phyloP scores from a whole-genome alignment of 2,113 vertebrate species.

The Reinhardtius hippoglossoides region DNA sequence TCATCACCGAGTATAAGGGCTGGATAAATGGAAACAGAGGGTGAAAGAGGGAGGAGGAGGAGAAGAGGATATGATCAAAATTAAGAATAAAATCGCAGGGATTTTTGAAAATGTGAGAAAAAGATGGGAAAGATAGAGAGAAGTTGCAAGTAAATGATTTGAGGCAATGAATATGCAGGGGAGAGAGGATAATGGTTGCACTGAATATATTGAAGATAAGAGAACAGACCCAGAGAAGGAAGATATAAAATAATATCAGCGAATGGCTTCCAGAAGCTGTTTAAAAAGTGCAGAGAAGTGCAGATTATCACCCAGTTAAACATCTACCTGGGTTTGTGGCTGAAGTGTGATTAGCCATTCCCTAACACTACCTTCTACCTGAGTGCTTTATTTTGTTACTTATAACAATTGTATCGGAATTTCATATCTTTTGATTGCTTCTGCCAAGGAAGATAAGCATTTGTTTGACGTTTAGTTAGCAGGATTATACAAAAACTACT shows the following conservation, averaged over 20 bases:
- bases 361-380: too few relatives aligned
- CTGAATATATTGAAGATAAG: background rate
- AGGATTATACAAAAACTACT: too few relatives aligned
- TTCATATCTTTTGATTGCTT: too few relatives aligned
- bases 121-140: background rate
- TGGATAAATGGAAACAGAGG: constrained; percentile 38
- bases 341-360: constrained; percentile 10
- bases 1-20: constrained; percentile 49
- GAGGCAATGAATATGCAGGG: background rate
- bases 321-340: too few relatives aligned
- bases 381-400: too few relatives aligned
- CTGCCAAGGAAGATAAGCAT: too few relatives aligned
- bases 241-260: background rate
- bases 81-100: background rate
- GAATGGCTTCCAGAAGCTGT: constrained; percentile 21
- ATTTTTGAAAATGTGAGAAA: constrained; percentile 3
- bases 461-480: too few relatives aligned
- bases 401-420: too few relatives aligned
- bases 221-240: background rate
- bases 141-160: background rate
- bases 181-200: background rate
- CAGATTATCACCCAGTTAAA: background rate
- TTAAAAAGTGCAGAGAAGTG: constrained; percentile 6
- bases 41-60: constrained; percentile 3
- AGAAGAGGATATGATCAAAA: constrained; percentile 12